Percentiles rank a stretch among this genome's conserved stretches.
These are phyloP conservation scores for Horisme vitalbata DNA, from an alignment of 2,888 invertebrate species.

Conservation along the genomic window DNA sequence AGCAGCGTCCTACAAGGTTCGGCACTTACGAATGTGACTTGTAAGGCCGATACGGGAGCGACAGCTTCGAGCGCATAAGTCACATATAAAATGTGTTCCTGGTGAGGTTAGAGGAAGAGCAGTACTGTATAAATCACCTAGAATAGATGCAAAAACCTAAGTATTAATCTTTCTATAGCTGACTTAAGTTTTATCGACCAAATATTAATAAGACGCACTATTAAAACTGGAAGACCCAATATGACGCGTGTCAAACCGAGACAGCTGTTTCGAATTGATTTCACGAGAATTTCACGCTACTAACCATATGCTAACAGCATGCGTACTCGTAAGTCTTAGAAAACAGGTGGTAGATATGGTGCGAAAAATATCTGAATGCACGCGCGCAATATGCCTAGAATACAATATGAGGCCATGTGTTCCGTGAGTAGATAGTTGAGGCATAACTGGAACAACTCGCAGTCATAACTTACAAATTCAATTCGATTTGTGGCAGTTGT, in stretches of 20 bases:
- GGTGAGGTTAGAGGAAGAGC: too few relatives aligned
- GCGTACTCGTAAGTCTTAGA: conserved; percentile 27
- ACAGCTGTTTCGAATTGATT: conserved; percentile 44
- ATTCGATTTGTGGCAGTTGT: conserved; percentile 47
- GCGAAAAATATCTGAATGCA: conserved; percentile 5
- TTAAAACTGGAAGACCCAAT: conserved; percentile 12
- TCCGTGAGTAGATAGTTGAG: conserved; percentile 37
- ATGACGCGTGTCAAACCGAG: conserved; percentile 24
- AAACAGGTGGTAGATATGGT: conserved; percentile 27
- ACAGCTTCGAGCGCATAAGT: too few relatives aligned
- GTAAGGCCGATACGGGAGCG: too few relatives aligned
- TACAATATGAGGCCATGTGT: conserved; percentile 47
- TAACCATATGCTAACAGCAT: conserved; percentile 41
- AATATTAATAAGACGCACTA: not conserved
- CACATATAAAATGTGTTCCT: too few relatives aligned
- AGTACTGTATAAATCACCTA: too few relatives aligned
- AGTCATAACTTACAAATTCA: conserved; percentile 45
- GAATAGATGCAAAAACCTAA: too few relatives aligned
- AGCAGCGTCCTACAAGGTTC: too few relatives aligned
- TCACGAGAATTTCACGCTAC: conserved; percentile 38
- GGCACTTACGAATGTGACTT: too few relatives aligned
- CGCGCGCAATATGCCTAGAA: conserved; percentile 45
- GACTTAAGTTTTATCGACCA: conserved; percentile 5
- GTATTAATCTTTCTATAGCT: too few relatives aligned
- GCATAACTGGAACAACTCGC: conserved; percentile 39